Evolutionary conservation across 2,888 invertebrate species (phyloP).

Genomic region (Petrolisthes manimaculis): DNA sequence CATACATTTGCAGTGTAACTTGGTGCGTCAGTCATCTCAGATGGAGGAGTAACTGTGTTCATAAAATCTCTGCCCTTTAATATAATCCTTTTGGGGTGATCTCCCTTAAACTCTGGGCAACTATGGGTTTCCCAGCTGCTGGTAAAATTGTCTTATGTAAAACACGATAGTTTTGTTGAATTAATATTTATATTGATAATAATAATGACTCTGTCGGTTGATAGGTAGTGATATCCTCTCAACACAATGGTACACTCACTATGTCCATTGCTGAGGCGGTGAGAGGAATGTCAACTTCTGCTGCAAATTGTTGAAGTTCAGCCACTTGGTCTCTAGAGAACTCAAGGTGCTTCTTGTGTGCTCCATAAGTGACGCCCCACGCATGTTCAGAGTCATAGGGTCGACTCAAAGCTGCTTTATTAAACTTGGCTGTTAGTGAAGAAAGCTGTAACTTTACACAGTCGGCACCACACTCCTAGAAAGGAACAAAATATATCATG

Average conservation of each 20-base stretch:
- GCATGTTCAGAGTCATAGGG: slow-evolving; percentile 78
- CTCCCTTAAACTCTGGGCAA: too few relatives aligned
- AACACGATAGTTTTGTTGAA: too few relatives aligned
- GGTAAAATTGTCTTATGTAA: too few relatives aligned
- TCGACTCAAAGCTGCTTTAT: slow-evolving; percentile 76
- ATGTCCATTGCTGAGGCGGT: slow-evolving; percentile 87
- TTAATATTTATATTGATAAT: too few relatives aligned
- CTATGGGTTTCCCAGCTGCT: too few relatives aligned
- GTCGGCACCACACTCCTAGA: slow-evolving; percentile 80
- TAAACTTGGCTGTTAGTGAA: slow-evolving; percentile 80
- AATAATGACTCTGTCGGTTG: neutral
- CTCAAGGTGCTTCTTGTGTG: slow-evolving; percentile 81
- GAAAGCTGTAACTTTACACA: slow-evolving; percentile 90
- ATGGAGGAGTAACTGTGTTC: too few relatives aligned
- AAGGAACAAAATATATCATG: slow-evolving; percentile 63
- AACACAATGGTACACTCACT: slow-evolving; percentile 70
- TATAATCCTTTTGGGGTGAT: too few relatives aligned
- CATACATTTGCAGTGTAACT: too few relatives aligned
- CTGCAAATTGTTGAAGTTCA: slow-evolving; percentile 77
- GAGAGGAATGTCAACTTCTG: slow-evolving; percentile 77
- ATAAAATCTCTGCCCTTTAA: too few relatives aligned
- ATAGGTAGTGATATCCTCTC: neutral
- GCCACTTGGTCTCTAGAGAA: slow-evolving; percentile 78
- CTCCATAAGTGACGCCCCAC: slow-evolving; percentile 84
- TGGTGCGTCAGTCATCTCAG: too few relatives aligned